A percentile compares a stretch with the other conserved stretches of the same genome.
These are phyloP conservation scores for Fulmarus glacialis DNA, from an alignment of 2,113 vertebrate genomes.

Conservation along the genomic window DNA sequence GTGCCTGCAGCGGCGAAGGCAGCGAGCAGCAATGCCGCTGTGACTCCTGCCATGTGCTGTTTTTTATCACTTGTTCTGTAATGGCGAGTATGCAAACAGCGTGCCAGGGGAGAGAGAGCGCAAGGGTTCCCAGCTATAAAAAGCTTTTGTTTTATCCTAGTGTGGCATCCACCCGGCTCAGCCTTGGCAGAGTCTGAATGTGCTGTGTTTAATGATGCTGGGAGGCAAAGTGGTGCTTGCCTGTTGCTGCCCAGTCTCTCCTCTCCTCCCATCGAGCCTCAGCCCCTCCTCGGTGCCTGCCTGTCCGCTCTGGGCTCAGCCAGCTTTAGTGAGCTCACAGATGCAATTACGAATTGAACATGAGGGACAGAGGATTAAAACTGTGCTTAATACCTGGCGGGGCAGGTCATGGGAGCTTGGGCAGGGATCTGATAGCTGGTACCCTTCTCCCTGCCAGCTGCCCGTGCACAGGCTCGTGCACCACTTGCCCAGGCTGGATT, in stretches of 20 bases:
- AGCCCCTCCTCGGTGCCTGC: background rate
- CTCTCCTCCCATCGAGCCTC: background rate
- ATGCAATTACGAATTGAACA: background rate
- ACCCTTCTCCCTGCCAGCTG: background rate
- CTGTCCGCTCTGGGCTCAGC: background rate
- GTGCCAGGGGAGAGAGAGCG: background rate
- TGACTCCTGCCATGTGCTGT: background rate
- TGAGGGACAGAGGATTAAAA: background rate
- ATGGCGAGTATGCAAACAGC: accelerated
- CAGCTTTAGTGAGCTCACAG: background rate
- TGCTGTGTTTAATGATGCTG: background rate
- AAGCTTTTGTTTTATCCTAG: slow-evolving; percentile 23
- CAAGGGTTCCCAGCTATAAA: slow-evolving; percentile 25
- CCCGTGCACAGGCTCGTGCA: background rate
- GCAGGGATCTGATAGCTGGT: background rate
- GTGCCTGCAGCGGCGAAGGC: background rate
- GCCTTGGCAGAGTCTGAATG: background rate
- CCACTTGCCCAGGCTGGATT: background rate
- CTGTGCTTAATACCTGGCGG: background rate
- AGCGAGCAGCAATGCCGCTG: accelerated
- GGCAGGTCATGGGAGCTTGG: background rate
- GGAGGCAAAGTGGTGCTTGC: background rate
- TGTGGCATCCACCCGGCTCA: background rate
- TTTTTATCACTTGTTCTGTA: background rate
- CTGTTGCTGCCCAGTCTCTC: background rate